Evolutionary conservation across 2,797 vertebrate genomes (phyloP).

Genomic region (Clamator glandarius): DNA sequence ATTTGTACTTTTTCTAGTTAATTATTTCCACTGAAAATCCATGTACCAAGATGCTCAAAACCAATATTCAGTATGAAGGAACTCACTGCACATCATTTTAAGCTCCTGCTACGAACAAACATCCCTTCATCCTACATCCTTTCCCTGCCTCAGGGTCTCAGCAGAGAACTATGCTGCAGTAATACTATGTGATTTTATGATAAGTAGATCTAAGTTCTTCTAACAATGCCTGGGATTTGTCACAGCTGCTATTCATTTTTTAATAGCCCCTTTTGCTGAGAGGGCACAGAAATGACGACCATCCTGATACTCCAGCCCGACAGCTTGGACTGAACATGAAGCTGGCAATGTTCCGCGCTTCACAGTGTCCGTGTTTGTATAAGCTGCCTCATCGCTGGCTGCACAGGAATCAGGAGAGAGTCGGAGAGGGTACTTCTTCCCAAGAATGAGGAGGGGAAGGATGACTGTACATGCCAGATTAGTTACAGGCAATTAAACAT

Average conservation of each 20-base stretch:
- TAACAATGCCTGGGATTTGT: not conserved
- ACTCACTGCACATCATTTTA: not conserved
- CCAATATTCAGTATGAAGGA: not conserved
- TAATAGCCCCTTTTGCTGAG: not conserved
- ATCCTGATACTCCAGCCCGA: not conserved
- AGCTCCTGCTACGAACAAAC: not conserved
- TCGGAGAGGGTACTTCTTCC: slow-evolving; percentile 11
- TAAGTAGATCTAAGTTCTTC: not conserved
- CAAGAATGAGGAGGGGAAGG: slow-evolving; percentile 31
- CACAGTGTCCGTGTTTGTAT: fast-evolving
- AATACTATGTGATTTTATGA: not conserved
- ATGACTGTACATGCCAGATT: slow-evolving; percentile 61
- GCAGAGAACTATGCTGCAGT: not conserved
- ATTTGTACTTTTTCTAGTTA: not conserved
- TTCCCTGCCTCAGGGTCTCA: not conserved
- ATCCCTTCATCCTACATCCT: not conserved
- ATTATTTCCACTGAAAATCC: slow-evolving; percentile 23
- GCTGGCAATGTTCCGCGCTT: fast-evolving
- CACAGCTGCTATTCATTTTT: not conserved
- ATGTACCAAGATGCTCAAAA: not conserved
- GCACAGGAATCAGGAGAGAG: not conserved
- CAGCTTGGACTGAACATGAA: not conserved
- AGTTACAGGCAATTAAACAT: slow-evolving; percentile 63
- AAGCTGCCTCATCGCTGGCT: not conserved
- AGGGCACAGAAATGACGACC: not conserved